Evolutionary conservation across 2,888 invertebrate genomes (phyloP).

Genomic region (Andrena chrysosceles): DNA sequence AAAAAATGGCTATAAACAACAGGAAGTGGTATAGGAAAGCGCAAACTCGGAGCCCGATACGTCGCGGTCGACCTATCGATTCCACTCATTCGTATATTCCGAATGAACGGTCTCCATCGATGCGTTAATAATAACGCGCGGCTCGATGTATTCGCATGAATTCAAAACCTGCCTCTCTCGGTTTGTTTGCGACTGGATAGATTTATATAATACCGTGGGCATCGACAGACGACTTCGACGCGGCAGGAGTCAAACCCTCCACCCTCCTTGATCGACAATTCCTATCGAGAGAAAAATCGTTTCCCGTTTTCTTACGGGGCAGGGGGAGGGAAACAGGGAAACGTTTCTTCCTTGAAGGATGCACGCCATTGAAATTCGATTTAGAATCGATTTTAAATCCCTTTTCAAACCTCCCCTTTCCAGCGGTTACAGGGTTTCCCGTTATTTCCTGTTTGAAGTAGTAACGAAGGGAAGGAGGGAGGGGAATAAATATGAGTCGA

Average conservation of each 20-base stretch:
- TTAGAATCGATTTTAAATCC: not conserved
- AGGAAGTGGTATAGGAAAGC: slow-evolving; percentile 16
- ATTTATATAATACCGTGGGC: not conserved
- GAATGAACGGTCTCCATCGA: slow-evolving; percentile 54
- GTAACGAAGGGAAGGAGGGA: too few species aligned
- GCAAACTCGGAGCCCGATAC: slow-evolving; percentile 29
- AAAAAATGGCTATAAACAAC: slow-evolving; percentile 14
- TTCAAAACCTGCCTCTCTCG: slow-evolving; percentile 30
- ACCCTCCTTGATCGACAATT: not conserved
- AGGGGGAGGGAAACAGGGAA: not conserved
- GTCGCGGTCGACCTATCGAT: slow-evolving; percentile 41
- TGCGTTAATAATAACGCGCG: slow-evolving; percentile 64
- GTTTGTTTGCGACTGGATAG: slow-evolving; percentile 27
- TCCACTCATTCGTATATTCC: slow-evolving; percentile 52
- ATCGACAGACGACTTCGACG: not conserved
- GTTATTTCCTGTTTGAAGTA: not conserved
- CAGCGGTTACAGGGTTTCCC: not conserved
- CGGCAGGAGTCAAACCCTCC: not conserved
- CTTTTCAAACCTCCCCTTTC: not conserved
- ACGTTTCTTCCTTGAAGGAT: not conserved
- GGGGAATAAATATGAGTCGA: too few species aligned
- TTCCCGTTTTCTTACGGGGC: not conserved
- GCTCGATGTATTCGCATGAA: slow-evolving; percentile 35
- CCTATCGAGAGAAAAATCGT: not conserved
- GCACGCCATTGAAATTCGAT: not conserved